Evolutionary conservation across 1,140 invertebrate genomes (phyloP), one percentile per base, ranked within the genome.

Genomic region (Drosophila tani): DNA sequence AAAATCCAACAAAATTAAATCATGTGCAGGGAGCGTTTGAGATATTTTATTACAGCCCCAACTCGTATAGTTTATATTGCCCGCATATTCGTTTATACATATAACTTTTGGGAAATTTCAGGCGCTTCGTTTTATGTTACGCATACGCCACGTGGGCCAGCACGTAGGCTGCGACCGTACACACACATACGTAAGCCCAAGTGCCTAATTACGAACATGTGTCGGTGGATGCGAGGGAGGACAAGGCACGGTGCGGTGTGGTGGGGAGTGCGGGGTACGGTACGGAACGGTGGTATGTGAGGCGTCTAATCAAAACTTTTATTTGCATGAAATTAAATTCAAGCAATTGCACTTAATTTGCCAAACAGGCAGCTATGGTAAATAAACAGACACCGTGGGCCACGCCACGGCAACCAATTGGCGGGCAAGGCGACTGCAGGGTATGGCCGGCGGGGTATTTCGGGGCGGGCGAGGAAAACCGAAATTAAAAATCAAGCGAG

Each of bases 321-420:
- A 90, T 90, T 90, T 90, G 85, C 86, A 91, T 90, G 85, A 90
- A 90, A 90, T 90, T 90, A 91, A 90, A 90, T 90, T 90, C 85
- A 91, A 90, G 85, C 85, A 90, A 90, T 90, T 90, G 85, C 85
- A 90, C 86, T 90, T 90, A 90, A 90, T 90, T 90, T 90, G 71
- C 81, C 85, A 82, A 91, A 91, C 84, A 90, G 85, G 51, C 76
- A 79, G 81, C 70, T 69, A 85, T 79, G 86, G 65, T 76, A 82
- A 91, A 90, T 91, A 90, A 90, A 91, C 81, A 88, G 86, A 75
- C 64, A 71, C 67, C 81, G 51, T 55, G 58, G 62, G 58, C 50
- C 50, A 50, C 29, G 60, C 50, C 50, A 56, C 29, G 60, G 45
- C 59, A 65, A 81, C 67, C 67, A 49, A 29, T 56, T 32, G 17